A percentile compares a stretch with the other conserved stretches of the same genome.
Conservation (phyloP, 2,113 vertebrate genomes). For the Amia ocellicauda region DNA sequence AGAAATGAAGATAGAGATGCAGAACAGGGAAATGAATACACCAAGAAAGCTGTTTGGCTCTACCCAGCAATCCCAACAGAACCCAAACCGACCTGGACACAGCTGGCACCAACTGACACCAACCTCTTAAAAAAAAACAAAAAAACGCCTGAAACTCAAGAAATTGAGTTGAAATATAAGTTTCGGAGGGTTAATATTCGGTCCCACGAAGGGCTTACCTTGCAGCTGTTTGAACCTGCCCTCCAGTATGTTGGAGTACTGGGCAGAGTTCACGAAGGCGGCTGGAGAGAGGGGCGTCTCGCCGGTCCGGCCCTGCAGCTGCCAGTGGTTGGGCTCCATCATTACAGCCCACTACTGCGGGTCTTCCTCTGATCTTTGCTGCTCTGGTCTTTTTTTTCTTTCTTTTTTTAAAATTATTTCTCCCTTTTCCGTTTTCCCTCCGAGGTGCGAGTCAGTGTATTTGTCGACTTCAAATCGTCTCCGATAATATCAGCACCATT, state of each 20-base stretch:
- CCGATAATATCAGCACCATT: too few species aligned
- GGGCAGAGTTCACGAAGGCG: constrained; percentile 83
- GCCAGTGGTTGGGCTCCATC: constrained; percentile 44
- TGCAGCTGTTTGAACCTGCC: constrained; percentile 90
- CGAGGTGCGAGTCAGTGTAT: neutral
- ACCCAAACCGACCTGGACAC: too few species aligned
- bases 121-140: too few species aligned
- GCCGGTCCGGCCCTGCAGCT: constrained; percentile 54
- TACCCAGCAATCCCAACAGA: too few species aligned
- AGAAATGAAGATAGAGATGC: too few species aligned
- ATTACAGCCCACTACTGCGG: constrained; percentile 38
- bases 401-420: constrained; percentile 19
- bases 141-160: too few species aligned
- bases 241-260: constrained; percentile 84
- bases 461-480: too few species aligned
- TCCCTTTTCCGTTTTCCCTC: constrained; percentile 32
- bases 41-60: too few species aligned
- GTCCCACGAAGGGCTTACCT: constrained; percentile 85
- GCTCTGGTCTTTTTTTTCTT: constrained; percentile 20
- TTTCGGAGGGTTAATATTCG: too few species aligned
- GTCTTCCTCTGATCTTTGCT: constrained; percentile 17
- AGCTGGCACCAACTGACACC: too few species aligned
- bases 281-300: constrained; percentile 75
- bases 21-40: too few species aligned
- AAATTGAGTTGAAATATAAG: too few species aligned